Conservation (phyloP, 2,113 vertebrate species). For the Phycodurus eques region DNA sequence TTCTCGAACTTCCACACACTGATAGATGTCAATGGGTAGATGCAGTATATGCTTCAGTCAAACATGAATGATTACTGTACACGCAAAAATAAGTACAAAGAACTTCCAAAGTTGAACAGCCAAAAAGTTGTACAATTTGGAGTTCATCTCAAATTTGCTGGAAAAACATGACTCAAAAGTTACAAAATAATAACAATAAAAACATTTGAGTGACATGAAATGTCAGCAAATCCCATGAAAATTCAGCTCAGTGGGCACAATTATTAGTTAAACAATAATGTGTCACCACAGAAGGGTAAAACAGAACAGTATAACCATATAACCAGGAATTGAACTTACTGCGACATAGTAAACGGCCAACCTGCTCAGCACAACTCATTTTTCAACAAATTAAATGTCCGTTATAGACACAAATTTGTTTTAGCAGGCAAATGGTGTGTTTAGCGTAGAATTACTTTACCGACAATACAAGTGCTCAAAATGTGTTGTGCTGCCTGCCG, state of each 20-base stretch:
- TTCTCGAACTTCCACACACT: slow-evolving; percentile 32
- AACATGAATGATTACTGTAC: not conserved
- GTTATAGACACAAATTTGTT: too few relatives aligned
- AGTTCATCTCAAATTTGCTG: too few relatives aligned
- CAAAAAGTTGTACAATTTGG: too few relatives aligned
- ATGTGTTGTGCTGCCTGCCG: not conserved
- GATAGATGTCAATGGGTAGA: slow-evolving; percentile 29
- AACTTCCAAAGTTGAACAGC: too few relatives aligned
- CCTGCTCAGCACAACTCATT: not conserved
- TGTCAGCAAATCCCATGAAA: not conserved
- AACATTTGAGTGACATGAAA: too few relatives aligned
- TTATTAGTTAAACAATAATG: not conserved
- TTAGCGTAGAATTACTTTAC: not conserved
- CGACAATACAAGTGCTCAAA: not conserved
- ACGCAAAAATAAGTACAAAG: not conserved
- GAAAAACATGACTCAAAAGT: too few relatives aligned
- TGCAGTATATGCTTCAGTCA: too few relatives aligned
- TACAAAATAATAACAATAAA: too few relatives aligned
- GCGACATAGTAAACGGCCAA: not conserved
- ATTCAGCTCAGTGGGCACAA: not conserved
- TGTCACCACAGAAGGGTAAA: not conserved
- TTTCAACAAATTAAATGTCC: too few relatives aligned
- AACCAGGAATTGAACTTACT: not conserved
- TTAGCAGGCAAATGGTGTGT: too few relatives aligned
- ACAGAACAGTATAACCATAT: not conserved